Percentiles rank a stretch among this genome's conserved stretches.
phyloP scores from a whole-genome alignment of 2,888 invertebrate genomes.

The Melieria omissa region DNA sequence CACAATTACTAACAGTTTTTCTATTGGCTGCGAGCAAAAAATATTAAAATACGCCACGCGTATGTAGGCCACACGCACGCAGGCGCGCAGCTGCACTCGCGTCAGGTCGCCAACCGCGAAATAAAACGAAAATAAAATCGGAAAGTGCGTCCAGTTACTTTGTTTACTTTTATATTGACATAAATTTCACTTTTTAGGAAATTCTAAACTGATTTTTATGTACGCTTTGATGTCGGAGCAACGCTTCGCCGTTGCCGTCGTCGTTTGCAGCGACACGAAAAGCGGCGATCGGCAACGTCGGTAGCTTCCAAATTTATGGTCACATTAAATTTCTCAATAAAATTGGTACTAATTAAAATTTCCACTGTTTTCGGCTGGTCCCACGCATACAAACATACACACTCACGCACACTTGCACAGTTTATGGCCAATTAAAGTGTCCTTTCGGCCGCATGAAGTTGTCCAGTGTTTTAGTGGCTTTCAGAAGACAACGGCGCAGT shows the following conservation, averaged over 20 bases:
- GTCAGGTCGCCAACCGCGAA: no score
- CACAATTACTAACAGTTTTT: no score
- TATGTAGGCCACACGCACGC: not conserved
- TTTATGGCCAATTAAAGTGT: not conserved
- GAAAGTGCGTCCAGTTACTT: slow-evolving; percentile 4
- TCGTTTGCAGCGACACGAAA: no score
- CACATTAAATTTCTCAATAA: slow-evolving; percentile 34
- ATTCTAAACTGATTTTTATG: slow-evolving; percentile 37
- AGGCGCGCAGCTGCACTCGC: no score
- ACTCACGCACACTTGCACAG: not conserved
- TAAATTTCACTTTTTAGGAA: slow-evolving; percentile 38
- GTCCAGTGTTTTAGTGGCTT: not conserved
- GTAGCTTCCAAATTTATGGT: slow-evolving; percentile 25
- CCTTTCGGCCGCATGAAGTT: not conserved
- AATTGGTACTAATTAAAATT: slow-evolving; percentile 35
- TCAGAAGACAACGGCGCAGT: no score
- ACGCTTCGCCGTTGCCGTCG: no score
- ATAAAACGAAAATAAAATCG: no score
- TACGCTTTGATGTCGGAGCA: slow-evolving; percentile 27
- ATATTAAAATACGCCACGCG: no score
- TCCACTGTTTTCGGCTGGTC: not conserved
- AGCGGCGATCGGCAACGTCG: no score
- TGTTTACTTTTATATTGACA: slow-evolving; percentile 33
- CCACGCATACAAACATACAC: not conserved
- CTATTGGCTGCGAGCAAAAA: no score